These are phyloP conservation scores for Notechis scutatus DNA, from an alignment of 2,113 vertebrate genomes.

Conservation along the genomic window DNA sequence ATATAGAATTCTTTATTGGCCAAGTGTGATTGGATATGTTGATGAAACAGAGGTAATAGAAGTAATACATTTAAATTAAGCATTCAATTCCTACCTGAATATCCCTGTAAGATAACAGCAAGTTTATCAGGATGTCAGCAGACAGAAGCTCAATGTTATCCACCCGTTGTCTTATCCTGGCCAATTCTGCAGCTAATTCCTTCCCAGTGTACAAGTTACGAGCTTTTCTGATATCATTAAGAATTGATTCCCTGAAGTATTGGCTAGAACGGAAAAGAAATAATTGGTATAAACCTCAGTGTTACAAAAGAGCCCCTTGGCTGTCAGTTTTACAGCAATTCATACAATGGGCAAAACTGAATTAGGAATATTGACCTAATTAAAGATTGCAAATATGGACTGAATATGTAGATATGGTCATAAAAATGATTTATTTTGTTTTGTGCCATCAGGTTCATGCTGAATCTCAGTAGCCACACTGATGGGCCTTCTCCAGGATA, in stretches of 20 bases:
- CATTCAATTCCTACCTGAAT: conserved; percentile 81
- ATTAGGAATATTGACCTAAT: neutral
- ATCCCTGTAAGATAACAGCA: conserved; percentile 94
- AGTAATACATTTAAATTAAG: neutral
- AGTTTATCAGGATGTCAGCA: conserved; percentile 94
- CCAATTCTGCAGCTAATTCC: conserved; percentile 87
- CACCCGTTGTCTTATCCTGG: conserved; percentile 89
- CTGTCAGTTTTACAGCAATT: neutral
- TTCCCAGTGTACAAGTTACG: conserved; percentile 86
- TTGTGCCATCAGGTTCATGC: neutral
- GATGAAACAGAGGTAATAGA: neutral
- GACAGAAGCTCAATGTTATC: conserved; percentile 96
- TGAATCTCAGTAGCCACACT: neutral
- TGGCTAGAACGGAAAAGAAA: conserved; percentile 72
- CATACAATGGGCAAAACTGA: neutral
- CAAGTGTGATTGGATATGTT: neutral
- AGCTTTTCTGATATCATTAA: conserved; percentile 93
- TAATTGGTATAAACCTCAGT: conserved; percentile 16
- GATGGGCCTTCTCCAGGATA: neutral
- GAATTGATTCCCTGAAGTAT: conserved; percentile 91
- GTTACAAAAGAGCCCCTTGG: neutral
- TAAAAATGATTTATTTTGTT: neutral
- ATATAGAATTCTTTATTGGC: neutral
- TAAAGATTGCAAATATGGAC: neutral
- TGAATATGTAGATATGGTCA: neutral